A percentile compares a stretch with the other conserved stretches of the same genome.
Conservation (phyloP, 23 tunicate genomes). For the Clavelina lepadiformis region DNA sequence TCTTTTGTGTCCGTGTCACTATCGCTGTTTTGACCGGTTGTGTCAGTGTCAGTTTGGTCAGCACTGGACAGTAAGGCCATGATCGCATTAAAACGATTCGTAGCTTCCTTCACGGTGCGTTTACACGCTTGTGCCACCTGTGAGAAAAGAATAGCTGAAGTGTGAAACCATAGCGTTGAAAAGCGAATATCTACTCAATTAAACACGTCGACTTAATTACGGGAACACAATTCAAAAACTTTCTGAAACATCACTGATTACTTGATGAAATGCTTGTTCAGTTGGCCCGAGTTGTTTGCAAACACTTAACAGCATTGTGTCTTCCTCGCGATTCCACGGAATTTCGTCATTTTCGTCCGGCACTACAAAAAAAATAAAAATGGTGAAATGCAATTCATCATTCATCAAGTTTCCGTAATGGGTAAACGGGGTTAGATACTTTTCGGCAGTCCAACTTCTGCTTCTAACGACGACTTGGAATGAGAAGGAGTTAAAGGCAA, state of each 20-base stretch:
- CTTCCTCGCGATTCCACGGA: slow-evolving; percentile 55
- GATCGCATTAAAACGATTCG: slow-evolving; percentile 2
- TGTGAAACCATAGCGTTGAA: background rate
- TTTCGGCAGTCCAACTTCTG: too few species aligned
- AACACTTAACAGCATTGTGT: slow-evolving; percentile 16
- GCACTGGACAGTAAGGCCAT: background rate
- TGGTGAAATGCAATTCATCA: too few species aligned
- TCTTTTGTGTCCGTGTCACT: slow-evolving; percentile 14
- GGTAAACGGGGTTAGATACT: too few species aligned
- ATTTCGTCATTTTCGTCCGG: too few species aligned
- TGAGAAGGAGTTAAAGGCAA: slow-evolving; percentile 37
- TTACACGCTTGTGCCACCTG: background rate
- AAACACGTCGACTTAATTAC: background rate
- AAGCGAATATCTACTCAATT: too few species aligned
- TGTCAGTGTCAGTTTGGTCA: slow-evolving; percentile 20
- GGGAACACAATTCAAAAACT: background rate
- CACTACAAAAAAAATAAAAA: too few species aligned
- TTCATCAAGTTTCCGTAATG: too few species aligned
- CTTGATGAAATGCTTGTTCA: slow-evolving; percentile 20
- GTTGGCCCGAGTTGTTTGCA: slow-evolving; percentile 35
- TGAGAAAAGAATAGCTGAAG: background rate
- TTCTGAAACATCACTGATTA: slow-evolving; percentile 1
- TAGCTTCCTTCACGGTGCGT: slow-evolving; percentile 1
- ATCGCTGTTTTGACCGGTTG: slow-evolving; percentile 18
- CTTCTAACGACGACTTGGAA: slow-evolving; percentile 12